These are phyloP conservation scores for Philereme transversata DNA, from an alignment of 2,888 invertebrate genomes.

Conservation along the genomic window DNA sequence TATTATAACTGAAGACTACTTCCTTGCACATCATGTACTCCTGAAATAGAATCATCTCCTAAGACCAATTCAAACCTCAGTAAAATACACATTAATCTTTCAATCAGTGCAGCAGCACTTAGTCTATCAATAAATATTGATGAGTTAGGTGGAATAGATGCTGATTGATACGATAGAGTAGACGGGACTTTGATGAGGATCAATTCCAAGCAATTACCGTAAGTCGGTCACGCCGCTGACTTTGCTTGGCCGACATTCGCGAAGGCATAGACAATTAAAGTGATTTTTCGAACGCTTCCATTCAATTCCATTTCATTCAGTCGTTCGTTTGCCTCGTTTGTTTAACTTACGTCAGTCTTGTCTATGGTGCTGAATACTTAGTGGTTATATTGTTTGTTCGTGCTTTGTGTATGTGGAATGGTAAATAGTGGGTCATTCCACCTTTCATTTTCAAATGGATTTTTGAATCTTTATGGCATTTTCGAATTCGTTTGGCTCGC, in stretches of 20 bases:
- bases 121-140: conserved; percentile 34
- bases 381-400: conserved; percentile 21
- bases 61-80: conserved; percentile 1
- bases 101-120: conserved; percentile 28
- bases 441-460: neutral
- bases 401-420: conserved; percentile 3
- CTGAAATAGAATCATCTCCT: no score
- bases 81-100: conserved; percentile 30
- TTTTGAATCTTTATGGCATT: neutral
- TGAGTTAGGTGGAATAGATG: conserved; percentile 37
- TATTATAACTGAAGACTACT: no score
- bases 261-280: conserved; percentile 54
- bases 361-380: conserved; percentile 21
- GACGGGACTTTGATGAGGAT: conserved; percentile 56
- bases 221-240: conserved; percentile 57
- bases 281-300: conserved; percentile 52
- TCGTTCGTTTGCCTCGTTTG: conserved; percentile 41
- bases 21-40: no score
- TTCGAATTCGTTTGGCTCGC: neutral
- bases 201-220: conserved; percentile 63
- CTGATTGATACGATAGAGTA: conserved; percentile 44
- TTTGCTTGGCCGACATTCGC: conserved; percentile 56
- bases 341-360: conserved; percentile 31
- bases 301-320: conserved; percentile 51
- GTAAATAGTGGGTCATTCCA: conserved; percentile 6